Conservation (phyloP, 1,140 invertebrate species). For the Grapholita molesta region DNA sequence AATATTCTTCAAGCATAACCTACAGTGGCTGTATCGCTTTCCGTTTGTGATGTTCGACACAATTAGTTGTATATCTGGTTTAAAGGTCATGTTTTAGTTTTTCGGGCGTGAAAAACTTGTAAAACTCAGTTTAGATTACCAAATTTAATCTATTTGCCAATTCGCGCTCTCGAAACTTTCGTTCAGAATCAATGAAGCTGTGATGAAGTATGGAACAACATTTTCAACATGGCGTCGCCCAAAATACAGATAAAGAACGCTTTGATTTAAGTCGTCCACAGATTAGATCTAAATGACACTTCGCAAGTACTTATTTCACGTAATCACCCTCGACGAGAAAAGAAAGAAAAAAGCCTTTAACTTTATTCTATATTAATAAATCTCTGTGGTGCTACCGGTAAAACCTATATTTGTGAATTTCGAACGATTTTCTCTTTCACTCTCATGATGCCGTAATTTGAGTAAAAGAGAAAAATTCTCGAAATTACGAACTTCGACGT, state of each 20-base stretch:
- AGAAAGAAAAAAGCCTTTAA: too few relatives aligned
- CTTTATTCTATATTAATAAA: too few relatives aligned
- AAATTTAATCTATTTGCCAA: slow-evolving; percentile 1
- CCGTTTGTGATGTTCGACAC: slow-evolving; percentile 53
- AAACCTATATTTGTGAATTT: too few relatives aligned
- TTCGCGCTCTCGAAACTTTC: slow-evolving; percentile 3
- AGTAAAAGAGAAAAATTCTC: too few relatives aligned
- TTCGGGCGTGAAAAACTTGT: not conserved
- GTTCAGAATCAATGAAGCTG: slow-evolving; percentile 4
- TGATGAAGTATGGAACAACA: not conserved
- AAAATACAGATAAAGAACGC: not conserved
- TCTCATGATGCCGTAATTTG: too few relatives aligned
- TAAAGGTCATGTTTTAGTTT: slow-evolving; percentile 34
- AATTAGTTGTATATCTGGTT: slow-evolving; percentile 41
- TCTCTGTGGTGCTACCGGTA: too few relatives aligned
- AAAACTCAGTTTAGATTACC: not conserved
- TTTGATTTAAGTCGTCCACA: too few relatives aligned
- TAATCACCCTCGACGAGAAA: too few relatives aligned
- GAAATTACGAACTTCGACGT: too few relatives aligned
- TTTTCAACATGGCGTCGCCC: not conserved
- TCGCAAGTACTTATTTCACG: too few relatives aligned
- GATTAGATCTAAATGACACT: too few relatives aligned
- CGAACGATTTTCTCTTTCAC: too few relatives aligned
- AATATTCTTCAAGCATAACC: slow-evolving; percentile 60
- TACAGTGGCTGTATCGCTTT: slow-evolving; percentile 56